Percentiles rank a stretch among this genome's conserved stretches.
Conservation (phyloP, 2,888 invertebrate species). For the Bugula neritina region DNA sequence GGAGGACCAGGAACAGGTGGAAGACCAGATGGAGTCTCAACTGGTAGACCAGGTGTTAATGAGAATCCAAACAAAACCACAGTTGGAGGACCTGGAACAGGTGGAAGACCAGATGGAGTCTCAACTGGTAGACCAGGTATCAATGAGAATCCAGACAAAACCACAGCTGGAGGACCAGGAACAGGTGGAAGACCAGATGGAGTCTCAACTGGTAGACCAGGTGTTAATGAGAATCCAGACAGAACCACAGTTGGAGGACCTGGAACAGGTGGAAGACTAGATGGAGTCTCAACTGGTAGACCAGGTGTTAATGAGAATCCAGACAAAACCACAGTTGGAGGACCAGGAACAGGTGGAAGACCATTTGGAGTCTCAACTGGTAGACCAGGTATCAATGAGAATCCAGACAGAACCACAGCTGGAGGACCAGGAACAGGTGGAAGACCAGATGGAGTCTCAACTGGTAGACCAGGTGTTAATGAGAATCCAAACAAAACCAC, state of each 20-base stretch:
- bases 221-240: neutral
- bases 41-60: neutral
- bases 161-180: neutral
- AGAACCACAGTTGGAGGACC: neutral
- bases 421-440: neutral
- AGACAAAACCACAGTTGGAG: neutral
- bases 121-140: neutral
- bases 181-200: neutral
- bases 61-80: neutral
- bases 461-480: neutral
- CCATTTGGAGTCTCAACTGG: neutral
- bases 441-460: neutral
- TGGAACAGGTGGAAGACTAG: neutral
- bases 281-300: neutral
- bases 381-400: neutral
- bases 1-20: neutral
- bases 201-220: neutral
- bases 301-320: neutral
- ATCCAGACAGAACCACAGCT: neutral
- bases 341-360: neutral
- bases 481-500: neutral
- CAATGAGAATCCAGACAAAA: neutral
- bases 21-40: neutral
- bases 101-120: neutral
- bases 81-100: neutral